Conservation (phyloP, 2,888 invertebrate genomes). For the Meteorus cinctellus region DNA sequence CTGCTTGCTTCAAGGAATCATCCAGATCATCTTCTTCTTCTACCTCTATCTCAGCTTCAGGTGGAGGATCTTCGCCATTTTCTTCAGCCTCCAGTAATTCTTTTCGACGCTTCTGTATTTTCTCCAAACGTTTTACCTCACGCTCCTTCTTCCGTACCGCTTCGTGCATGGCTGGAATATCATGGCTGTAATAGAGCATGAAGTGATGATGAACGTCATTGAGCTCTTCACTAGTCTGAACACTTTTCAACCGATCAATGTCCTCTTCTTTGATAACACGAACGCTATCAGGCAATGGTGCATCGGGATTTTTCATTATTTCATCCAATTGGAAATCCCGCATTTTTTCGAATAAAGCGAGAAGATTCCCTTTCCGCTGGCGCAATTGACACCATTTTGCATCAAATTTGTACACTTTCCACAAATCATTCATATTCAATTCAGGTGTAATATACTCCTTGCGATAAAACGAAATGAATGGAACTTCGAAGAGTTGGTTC, state of each 20-base stretch:
- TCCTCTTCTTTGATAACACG: constrained; percentile 90
- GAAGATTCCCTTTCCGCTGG: constrained; percentile 87
- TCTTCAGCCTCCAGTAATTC: constrained; percentile 79
- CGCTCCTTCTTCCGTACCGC: constrained; percentile 80
- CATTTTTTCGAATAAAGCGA: constrained; percentile 92
- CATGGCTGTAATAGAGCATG: constrained; percentile 91
- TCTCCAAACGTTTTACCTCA: constrained; percentile 78
- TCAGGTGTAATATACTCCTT: constrained; percentile 98
- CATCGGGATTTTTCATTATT: constrained; percentile 87
- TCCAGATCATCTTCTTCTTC: constrained; percentile 75
- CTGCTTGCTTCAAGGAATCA: constrained; percentile 87
- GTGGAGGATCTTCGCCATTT: constrained; percentile 78
- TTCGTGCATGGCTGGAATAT: constrained; percentile 88
- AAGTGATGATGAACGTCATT: constrained; percentile 96
- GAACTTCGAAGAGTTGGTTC: constrained; percentile 96
- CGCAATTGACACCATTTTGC: constrained; percentile 95
- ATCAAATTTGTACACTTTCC: constrained; percentile 98
- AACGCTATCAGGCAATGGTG: constrained; percentile 87
- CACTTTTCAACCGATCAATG: constrained; percentile 83
- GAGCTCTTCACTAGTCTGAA: constrained; percentile 92
- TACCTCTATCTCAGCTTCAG: constrained; percentile 76
- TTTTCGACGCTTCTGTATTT: constrained; percentile 72
- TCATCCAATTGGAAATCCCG: constrained; percentile 90
- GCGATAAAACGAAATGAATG: constrained; percentile 98
- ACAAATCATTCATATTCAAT: constrained; percentile 94